Evolutionary conservation across 2,113 vertebrate genomes (phyloP), one percentile per base, ranked within the genome.

Genomic region (Tyto alba): DNA sequence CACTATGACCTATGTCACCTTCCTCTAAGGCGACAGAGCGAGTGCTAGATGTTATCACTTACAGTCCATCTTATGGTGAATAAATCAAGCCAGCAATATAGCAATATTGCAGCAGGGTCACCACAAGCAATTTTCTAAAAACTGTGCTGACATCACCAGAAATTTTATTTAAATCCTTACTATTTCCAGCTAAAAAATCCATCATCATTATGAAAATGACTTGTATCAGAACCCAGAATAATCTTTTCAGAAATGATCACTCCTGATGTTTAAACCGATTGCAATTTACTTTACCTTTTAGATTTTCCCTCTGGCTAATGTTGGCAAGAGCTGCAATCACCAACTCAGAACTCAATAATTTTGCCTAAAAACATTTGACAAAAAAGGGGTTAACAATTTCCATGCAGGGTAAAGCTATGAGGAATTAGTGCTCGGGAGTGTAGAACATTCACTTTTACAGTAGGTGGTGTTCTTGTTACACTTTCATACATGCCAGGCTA

Each of bases 391-490:
- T 98, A 98, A 98, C 8, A 56, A 80, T 89, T 69, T 95, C 88
- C 50, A 81, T 77, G 93, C 91, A 92, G 93, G 69, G 53, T 97
- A 94, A 96, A 97, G 96, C 97, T 89, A 96, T 64, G 64, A 96
- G 96, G 97, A 97, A 96, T 89, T 97, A 97, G 92, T 91, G 86
- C 95, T 97, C 45, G 6, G 53, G 92, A 97, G 97, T 98, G 98
- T 97, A 98, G 98, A 98, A 97, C 97, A 95, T 98, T 97, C 95
- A 48, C 97, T 98, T 98, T 98, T 98, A 98, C 98, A 97, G 98
- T 98, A 99, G 98, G 98, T 98, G 98, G 98, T 98, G 98, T 98
- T 98, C 98, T 98, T 98, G 97, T 98, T 98, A 98, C 98, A 98
- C 98, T 98, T 98, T 98, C 98, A 97, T 98, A 98, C 97, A 97